Evolutionary conservation across 2,797 vertebrate species (phyloP).

Genomic region (Dendrocincla tyrannina): DNA sequence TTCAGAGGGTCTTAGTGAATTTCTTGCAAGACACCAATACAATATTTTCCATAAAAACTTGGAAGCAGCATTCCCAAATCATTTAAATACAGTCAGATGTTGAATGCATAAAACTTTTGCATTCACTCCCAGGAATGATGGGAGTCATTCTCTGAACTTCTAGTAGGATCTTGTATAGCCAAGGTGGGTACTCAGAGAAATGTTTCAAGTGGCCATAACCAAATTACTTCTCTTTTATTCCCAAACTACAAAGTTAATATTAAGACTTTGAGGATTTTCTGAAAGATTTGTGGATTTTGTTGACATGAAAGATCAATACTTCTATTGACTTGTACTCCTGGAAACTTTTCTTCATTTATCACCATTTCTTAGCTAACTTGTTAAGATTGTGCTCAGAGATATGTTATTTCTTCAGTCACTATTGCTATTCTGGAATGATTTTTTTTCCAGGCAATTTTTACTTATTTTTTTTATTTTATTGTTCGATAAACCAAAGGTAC

Average conservation of each 20-base stretch:
- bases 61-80: background rate
- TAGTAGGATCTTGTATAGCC: fast-evolving
- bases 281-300: background rate
- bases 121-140: background rate
- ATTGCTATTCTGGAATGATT: background rate
- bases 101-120: background rate
- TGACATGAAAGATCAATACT: background rate
- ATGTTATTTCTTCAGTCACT: background rate
- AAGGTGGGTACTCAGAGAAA: background rate
- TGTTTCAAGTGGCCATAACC: background rate
- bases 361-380: background rate
- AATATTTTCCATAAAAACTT: background rate
- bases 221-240: background rate
- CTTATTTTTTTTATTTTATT: background rate
- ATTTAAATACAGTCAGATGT: background rate
- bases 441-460: background rate
- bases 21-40: fast-evolving
- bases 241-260: background rate
- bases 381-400: background rate
- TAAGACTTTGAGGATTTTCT: background rate
- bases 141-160: background rate
- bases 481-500: background rate
- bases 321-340: background rate
- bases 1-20: background rate
- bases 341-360: background rate